These are phyloP conservation scores for Cettia cetti DNA, from an alignment of 2,113 vertebrate genomes.

Conservation along the genomic window DNA sequence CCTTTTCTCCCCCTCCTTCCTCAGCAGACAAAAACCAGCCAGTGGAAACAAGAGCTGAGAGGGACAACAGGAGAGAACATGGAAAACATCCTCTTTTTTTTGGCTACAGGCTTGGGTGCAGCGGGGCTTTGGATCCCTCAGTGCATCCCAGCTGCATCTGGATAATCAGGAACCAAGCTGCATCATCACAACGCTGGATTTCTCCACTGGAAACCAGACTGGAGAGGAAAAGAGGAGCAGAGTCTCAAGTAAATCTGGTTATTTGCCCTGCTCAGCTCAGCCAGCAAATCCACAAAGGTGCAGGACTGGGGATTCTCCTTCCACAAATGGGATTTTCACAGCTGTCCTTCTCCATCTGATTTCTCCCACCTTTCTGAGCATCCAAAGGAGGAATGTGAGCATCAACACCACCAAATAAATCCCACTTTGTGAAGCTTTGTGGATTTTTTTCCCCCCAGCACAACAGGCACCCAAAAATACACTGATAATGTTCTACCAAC, in stretches of 20 bases:
- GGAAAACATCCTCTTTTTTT: background rate
- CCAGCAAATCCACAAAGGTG: background rate
- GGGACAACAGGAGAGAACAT: background rate
- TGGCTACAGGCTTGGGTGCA: background rate
- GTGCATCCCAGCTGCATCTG: background rate
- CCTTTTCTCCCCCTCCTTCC: background rate
- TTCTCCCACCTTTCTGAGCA: background rate
- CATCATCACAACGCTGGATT: background rate
- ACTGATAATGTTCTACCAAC: background rate
- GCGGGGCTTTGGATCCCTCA: background rate
- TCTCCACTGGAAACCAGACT: background rate
- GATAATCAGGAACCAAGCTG: background rate
- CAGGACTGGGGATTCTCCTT: background rate
- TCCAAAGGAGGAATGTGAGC: background rate
- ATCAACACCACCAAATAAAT: background rate
- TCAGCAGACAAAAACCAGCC: background rate
- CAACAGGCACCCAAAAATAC: background rate
- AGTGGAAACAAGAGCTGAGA: background rate
- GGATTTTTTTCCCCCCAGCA: background rate
- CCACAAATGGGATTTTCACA: background rate
- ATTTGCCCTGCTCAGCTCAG: background rate
- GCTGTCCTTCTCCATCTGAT: background rate
- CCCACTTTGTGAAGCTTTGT: background rate
- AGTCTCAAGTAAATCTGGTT: background rate
- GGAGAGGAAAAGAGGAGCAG: background rate